These are phyloP conservation scores for Enteromius viviparus DNA, from an alignment of 2,797 vertebrate genomes.

Conservation along the genomic window DNA sequence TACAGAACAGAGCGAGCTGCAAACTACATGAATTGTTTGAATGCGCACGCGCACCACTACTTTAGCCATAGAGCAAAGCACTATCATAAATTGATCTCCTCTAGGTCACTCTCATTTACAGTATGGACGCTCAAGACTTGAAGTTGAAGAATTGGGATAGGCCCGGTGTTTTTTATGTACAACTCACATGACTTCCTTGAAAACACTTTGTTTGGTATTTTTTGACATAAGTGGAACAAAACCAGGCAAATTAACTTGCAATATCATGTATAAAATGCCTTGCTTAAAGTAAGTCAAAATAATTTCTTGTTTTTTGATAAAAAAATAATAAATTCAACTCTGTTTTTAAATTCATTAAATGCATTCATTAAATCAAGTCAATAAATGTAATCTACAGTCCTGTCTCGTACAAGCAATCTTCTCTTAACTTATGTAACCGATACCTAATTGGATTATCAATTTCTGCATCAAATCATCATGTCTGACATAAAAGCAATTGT, in stretches of 20 bases:
- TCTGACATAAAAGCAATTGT: background rate
- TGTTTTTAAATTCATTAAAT: constrained; percentile 10
- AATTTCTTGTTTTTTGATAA: background rate
- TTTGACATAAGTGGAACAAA: background rate
- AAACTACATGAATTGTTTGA: no score
- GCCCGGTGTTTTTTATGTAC: no score
- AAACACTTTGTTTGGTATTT: background rate
- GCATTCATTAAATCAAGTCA: background rate
- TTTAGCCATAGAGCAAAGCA: no score
- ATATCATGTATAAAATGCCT: background rate
- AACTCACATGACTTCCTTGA: background rate
- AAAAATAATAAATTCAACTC: background rate
- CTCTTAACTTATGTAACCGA: background rate
- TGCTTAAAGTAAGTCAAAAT: background rate
- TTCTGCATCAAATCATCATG: background rate
- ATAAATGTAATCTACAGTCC: constrained; percentile 1
- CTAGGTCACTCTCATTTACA: background rate
- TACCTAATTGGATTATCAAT: background rate
- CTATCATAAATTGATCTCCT: no score
- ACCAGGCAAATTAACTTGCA: background rate
- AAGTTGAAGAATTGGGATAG: background rate
- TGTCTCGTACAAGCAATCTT: background rate
- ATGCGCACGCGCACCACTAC: no score
- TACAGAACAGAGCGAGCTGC: no score
- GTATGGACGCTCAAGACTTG: background rate